Evolutionary conservation across 2,797 vertebrate genomes (phyloP), one percentile per base, ranked within the genome.

Genomic region (Takifugu rubripes): DNA sequence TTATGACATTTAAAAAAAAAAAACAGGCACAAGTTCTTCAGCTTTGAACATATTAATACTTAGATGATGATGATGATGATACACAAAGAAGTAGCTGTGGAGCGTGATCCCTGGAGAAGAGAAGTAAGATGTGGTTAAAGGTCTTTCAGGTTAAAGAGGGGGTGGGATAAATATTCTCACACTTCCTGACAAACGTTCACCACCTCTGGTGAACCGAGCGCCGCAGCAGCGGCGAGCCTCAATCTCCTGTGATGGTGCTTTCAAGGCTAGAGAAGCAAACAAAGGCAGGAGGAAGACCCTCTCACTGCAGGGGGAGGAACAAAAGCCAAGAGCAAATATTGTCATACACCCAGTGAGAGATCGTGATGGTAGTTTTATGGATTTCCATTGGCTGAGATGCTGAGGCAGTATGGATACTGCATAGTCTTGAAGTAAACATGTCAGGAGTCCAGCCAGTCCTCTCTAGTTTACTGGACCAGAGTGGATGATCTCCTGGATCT

Each of bases 401-500:
- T 53, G 65, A 77, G 68, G 69, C 70, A 48, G 72, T 56, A 49
- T 65, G 63, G 70, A 73, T 61, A 78, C 81, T 91, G 92, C 92
- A 92, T 90, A 92, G 93, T 79, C 79, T 80, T 73, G 70, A 68
- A 49, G 64, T 64, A 29, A 47, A 43, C 62, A 65, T 25, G 40
- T 36, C 45, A 77, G 42, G 64, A 56, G 55, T 74, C 64, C 66
- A 53, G 52, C 75, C 89, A 90, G 46, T 4, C 21, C 95, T 89
- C 93, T 92, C 89, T 94, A 53, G 84, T 84, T 93, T 70, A 91
- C 92, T 55, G 84, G 88, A 59, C 89, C 76, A 66, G 93, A 83
- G 9, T 90, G 87, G 62, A 98, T 91, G 80, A 96, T 94, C 83
- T 99, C 97, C 87, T 99, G 96, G 91, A 99, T 99, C 90, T 99